Evolutionary conservation across 2,113 vertebrate genomes (phyloP), one percentile per base, ranked within the genome.

Genomic region (Cyphomyrus plagiostoma): DNA sequence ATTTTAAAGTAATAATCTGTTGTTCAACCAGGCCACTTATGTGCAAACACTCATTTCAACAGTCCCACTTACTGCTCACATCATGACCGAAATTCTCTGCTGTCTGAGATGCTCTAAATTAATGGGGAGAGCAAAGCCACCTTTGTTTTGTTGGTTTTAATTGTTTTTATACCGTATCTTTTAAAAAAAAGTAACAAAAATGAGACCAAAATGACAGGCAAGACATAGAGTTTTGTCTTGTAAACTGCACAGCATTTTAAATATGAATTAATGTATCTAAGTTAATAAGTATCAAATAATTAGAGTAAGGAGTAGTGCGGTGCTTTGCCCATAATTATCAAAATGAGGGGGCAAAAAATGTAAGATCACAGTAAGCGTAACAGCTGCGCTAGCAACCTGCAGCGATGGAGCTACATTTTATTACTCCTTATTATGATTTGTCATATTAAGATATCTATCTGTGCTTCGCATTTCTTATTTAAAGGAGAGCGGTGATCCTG

Each of bases 1-100:
- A 95, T 95, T 95, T 95, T 93, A 95, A 95, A 94, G 95, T 95
- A 95, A 95, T 95, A 95, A 94, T 94, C 93, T 93, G 88, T 92
- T 90, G 94, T 93, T 94, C 94, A 93, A 91, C 94, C 91, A 89
- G 91, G 70, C 89, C 94, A 94, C 95, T 96, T 94, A 39, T 86
- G 90, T 23, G 91, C 85, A 88, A 92, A 92, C 94, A 95, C 95
- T 96, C 89, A 91, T 94, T 92, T 93, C 93, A 87, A 94, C 94
- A 93, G 93, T 58, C 93, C 93, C 94, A 95, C 95, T 95, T 77
- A 91, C 92, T 90, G 89, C 93, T 93, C 92, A 91, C 91, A 35
- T 91, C 89, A 91, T 91, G 89, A 90, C 89, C 92, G 92, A 82
- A 89, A 92, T 89, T 91, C 90, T 85, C 10, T 70, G 89, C 89